These are phyloP conservation scores for Discoglossus pictus DNA, from an alignment of 2,797 vertebrate genomes.

Conservation along the genomic window DNA sequence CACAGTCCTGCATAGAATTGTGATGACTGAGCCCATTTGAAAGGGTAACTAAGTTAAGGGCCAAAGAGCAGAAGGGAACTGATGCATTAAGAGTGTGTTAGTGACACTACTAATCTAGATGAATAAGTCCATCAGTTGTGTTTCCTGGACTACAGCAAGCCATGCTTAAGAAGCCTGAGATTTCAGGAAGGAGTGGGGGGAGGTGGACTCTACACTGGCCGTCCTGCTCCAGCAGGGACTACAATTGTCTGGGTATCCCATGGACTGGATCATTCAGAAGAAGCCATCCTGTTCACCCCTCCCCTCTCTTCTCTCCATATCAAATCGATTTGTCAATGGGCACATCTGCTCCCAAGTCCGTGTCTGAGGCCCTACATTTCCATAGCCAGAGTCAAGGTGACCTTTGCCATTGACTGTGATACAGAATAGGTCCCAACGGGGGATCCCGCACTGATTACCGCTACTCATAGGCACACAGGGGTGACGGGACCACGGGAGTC, in stretches of 20 bases:
- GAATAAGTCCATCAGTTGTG: slow-evolving; percentile 26
- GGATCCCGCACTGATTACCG: slow-evolving; percentile 41
- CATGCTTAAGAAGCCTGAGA: slow-evolving; percentile 19
- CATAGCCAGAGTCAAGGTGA: slow-evolving; percentile 35
- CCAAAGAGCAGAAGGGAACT: background rate
- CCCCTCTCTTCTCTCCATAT: slow-evolving; percentile 18
- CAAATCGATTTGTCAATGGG: slow-evolving; percentile 48
- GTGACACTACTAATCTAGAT: slow-evolving; percentile 25
- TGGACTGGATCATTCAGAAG: slow-evolving; percentile 31
- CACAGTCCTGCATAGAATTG: too few relatives aligned
- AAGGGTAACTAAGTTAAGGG: too few relatives aligned
- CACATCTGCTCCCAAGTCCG: slow-evolving; percentile 43
- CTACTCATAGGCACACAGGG: slow-evolving; percentile 19
- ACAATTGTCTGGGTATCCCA: slow-evolving; percentile 29
- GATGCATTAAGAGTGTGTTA: background rate
- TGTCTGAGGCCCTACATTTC: slow-evolving; percentile 29
- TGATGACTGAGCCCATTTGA: too few relatives aligned
- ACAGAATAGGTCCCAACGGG: slow-evolving; percentile 34
- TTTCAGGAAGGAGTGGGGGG: slow-evolving; percentile 20
- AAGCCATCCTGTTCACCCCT: slow-evolving; percentile 6
- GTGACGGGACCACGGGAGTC: slow-evolving; percentile 20
- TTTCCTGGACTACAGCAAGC: slow-evolving; percentile 31
- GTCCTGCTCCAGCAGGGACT: slow-evolving; percentile 35
- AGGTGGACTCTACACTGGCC: slow-evolving; percentile 31
- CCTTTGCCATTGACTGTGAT: slow-evolving; percentile 42